Base-by-base conservation (phyloP, 1,140 invertebrate genomes). In the Euglossa dilemma region DNA sequence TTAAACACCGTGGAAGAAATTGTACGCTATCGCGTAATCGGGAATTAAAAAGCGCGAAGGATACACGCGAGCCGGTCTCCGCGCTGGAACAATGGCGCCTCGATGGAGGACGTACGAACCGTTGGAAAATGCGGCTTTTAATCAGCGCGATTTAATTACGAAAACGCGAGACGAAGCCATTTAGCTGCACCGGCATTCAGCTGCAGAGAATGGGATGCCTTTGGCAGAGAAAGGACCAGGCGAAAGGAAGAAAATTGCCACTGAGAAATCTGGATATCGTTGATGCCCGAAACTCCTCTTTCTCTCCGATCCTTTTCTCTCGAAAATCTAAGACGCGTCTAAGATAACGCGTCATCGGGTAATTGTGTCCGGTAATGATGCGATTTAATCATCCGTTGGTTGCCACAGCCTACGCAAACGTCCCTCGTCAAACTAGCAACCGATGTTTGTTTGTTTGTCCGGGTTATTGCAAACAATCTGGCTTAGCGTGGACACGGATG, bases 91-190 rank as follows among this genome's bases (percentile, higher is more conserved):
- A 36, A n/a, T 23, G 18, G 5, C 14, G 14, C 7, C 6, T 3
- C 11, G 45, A 6, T 6, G 25, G 14, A 16, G 45, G 54, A 61
- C 6, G 14, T 43, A 61, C 7, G 74, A 56, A 23, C 54, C 74
- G 14, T 47, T 63, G 45, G 28, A 63, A 73, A 80, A 80, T 54
- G 28, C 23, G 18, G 43, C 18, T 25, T 69, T 79, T 70, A 50
- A 79, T 71, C 66, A 59, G 43, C 11, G 28, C 2, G 20, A 73
- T 80, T 80, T 80, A 80, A 80, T 80, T 73, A 57, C 76, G 52
- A 45, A 36, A 73, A 61, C 2, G 45, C 6, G 43, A 61, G 61
- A 80, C 45, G 78, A 80, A 63, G 18, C 56, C 70, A 28, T 52
- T 23, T n/a, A 79, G 45, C 54, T 71, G 20, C 7, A 20, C 20